Conservation (phyloP, 2,113 vertebrate species). For the Percopsis transmontana region DNA sequence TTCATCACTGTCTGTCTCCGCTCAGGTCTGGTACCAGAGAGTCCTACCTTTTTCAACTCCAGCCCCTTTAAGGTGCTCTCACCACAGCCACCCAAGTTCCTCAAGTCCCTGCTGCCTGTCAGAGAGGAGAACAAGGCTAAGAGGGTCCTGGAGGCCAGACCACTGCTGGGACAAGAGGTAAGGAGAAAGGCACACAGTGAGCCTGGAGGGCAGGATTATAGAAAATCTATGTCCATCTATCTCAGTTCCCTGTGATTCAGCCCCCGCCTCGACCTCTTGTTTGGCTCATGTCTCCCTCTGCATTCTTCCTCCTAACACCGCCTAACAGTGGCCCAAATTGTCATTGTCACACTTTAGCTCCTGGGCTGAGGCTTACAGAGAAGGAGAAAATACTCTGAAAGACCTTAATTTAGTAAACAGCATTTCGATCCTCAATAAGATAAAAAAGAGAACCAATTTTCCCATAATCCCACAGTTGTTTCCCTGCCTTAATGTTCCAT, state of each 20-base stretch:
- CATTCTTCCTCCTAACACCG: neutral
- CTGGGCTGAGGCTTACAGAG: no score
- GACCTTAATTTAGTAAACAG: no score
- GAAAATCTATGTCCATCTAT: no score
- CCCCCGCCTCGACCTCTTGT: neutral
- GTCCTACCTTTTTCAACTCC: slow-evolving; percentile 83
- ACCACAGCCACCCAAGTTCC: slow-evolving; percentile 94
- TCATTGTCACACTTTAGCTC: neutral
- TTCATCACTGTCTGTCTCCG: neutral
- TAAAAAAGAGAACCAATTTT: slow-evolving; percentile 6
- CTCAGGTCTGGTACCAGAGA: slow-evolving; percentile 79
- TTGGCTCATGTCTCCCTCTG: slow-evolving; percentile 4
- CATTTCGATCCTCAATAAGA: no score
- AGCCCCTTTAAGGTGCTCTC: slow-evolving; percentile 94
- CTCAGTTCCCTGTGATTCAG: neutral
- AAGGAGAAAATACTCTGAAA: no score
- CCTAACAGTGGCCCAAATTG: slow-evolving; percentile 16
- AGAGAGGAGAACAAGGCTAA: slow-evolving; percentile 90
- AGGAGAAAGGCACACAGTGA: slow-evolving; percentile 11
- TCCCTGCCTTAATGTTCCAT: no score
- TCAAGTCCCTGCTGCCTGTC: slow-evolving; percentile 94
- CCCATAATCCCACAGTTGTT: slow-evolving; percentile 1
- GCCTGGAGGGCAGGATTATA: neutral
- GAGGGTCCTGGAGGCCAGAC: slow-evolving; percentile 85
- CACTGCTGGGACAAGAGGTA: slow-evolving; percentile 94